Evolutionary conservation across 1,140 invertebrate genomes (phyloP).

Genomic region (Zophobas atratus): DNA sequence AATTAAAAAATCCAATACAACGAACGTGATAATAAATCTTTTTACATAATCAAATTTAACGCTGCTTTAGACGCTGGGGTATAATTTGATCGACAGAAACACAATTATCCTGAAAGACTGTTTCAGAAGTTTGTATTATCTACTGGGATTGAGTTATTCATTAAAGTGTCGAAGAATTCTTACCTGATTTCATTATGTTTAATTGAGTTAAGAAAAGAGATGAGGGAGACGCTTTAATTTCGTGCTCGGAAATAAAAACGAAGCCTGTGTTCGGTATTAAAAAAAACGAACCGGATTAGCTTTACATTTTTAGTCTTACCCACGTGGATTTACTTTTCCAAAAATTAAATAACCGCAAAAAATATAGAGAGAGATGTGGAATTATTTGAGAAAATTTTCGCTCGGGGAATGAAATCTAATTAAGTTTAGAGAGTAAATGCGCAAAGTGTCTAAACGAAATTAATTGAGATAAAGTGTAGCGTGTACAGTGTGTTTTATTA

Average conservation of each 20-base stretch:
- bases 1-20: constrained; percentile 10
- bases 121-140: constrained; percentile 42
- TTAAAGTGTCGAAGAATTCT: constrained; percentile 42
- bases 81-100: constrained; percentile 40
- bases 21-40: constrained; percentile 23
- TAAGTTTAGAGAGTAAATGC: not conserved
- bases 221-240: constrained; percentile 39
- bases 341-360: not conserved
- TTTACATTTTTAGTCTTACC: not conserved
- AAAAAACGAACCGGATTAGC: constrained; percentile 24
- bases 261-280: not conserved
- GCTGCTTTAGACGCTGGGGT: constrained; percentile 18
- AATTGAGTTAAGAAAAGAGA: constrained; percentile 43
- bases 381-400: too few relatives aligned
- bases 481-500: not conserved
- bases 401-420: not conserved
- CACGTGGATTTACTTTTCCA: not conserved
- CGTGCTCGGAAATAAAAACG: constrained; percentile 17
- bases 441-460: not conserved
- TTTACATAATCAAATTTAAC: constrained; percentile 36
- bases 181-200: constrained; percentile 43
- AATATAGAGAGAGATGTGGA: too few relatives aligned
- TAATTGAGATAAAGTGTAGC: not conserved
- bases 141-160: constrained; percentile 40
- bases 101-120: constrained; percentile 39